Evolutionary conservation across 2,888 invertebrate species (phyloP).

Genomic region (Microctonus hyperodae): DNA sequence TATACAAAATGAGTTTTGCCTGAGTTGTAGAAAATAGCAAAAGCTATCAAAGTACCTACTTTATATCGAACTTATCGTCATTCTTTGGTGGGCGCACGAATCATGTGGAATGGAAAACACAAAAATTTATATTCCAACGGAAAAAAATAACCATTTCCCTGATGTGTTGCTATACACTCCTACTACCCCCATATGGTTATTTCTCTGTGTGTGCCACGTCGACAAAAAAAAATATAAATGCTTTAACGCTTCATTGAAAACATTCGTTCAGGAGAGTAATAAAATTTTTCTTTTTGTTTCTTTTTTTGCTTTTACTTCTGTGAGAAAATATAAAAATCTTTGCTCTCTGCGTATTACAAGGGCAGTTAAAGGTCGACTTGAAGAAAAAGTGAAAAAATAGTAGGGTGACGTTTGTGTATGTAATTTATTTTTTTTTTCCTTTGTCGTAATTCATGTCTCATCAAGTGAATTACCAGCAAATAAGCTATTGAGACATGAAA

Average conservation of each 20-base stretch:
- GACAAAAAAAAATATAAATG: constrained; percentile 2
- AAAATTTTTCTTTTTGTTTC: background rate
- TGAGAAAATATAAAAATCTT: background rate
- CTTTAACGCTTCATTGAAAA: constrained; percentile 9
- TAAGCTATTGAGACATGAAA: constrained; percentile 24
- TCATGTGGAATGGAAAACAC: background rate
- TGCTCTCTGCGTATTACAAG: background rate
- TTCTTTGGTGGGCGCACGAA: constrained; percentile 8
- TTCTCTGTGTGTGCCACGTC: background rate
- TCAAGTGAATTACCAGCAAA: constrained; percentile 24
- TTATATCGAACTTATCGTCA: constrained; percentile 15
- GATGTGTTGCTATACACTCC: background rate
- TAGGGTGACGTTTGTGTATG: background rate
- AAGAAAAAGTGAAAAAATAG: background rate
- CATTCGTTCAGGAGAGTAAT: background rate
- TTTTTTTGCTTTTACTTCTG: background rate
- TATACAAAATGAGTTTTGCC: too few relatives aligned
- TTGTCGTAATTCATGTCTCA: constrained; percentile 6
- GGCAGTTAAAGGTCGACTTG: background rate
- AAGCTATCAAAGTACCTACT: constrained; percentile 15
- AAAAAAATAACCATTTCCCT: constrained; percentile 11
- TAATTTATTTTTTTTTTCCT: background rate
- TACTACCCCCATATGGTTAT: background rate
- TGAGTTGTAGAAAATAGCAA: background rate
- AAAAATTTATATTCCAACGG: constrained; percentile 13